These are phyloP conservation scores for Syrphus vitripennis DNA, from an alignment of 2,888 invertebrate genomes.

Conservation along the genomic window DNA sequence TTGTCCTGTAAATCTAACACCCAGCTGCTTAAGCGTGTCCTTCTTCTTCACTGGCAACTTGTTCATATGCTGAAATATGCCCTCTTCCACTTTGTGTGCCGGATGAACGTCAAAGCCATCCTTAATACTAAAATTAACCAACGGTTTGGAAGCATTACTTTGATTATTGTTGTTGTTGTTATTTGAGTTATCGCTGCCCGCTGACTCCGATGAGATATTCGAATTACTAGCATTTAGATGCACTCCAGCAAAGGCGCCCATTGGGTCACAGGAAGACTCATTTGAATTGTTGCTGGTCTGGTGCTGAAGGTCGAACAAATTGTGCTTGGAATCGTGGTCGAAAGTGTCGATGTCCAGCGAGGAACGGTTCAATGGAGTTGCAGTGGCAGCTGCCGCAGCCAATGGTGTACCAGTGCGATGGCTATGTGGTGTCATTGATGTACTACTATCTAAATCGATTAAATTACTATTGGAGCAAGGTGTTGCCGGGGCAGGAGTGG, in stretches of 20 bases:
- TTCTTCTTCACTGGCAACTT: constrained; percentile 80
- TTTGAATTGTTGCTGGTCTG: constrained; percentile 78
- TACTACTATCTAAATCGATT: constrained; percentile 79
- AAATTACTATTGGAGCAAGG: constrained; percentile 74
- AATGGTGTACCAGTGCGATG: constrained; percentile 75
- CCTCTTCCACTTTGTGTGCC: constrained; percentile 80
- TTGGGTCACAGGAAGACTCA: constrained; percentile 77
- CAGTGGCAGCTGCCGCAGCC: constrained; percentile 77
- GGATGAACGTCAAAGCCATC: constrained; percentile 81
- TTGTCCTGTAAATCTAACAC: constrained; percentile 80
- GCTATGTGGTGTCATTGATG: constrained; percentile 77
- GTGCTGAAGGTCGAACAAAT: constrained; percentile 78
- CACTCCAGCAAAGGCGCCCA: constrained; percentile 78
- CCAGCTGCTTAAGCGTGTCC: constrained; percentile 79
- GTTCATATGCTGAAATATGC: constrained; percentile 81
- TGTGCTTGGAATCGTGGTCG: constrained; percentile 80
- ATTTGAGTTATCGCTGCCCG: constrained; percentile 74
- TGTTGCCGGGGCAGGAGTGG: constrained; percentile 53
- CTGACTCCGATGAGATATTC: constrained; percentile 80
- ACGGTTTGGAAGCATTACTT: constrained; percentile 77
- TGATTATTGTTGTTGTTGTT: constrained; percentile 73
- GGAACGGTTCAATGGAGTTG: constrained; percentile 76
- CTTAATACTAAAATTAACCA: constrained; percentile 79
- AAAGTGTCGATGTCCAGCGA: constrained; percentile 78
- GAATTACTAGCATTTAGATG: constrained; percentile 80